Conservation (phyloP, 2,888 invertebrate species). For the Troglohyphantes excavatus region DNA sequence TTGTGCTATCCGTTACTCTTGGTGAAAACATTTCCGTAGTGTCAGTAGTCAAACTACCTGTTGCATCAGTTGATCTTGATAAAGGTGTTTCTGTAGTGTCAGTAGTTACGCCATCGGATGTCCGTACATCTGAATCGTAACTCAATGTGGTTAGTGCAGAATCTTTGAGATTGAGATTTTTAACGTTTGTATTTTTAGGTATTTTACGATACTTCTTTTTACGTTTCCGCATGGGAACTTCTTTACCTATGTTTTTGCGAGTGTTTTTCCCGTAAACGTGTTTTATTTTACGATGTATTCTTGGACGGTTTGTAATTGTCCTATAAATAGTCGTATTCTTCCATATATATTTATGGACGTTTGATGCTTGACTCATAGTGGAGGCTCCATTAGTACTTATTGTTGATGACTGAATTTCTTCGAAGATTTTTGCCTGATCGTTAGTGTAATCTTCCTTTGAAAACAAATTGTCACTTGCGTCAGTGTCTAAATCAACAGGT, state of each 20-base stretch:
- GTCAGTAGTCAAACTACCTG: no score
- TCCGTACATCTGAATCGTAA: no score
- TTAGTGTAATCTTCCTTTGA: background rate
- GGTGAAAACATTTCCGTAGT: no score
- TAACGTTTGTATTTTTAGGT: background rate
- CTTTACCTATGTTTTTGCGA: no score
- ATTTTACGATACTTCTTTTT: background rate
- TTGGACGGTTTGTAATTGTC: no score
- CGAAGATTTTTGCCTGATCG: background rate
- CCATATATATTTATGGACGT: no score
- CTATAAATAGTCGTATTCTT: no score
- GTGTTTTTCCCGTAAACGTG: no score
- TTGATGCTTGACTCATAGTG: background rate
- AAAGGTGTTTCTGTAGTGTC: background rate
- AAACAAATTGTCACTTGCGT: background rate
- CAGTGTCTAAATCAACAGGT: background rate
- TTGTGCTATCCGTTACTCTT: background rate
- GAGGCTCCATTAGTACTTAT: background rate
- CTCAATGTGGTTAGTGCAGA: background rate
- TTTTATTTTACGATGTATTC: no score
- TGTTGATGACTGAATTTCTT: background rate
- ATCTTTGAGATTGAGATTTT: background rate
- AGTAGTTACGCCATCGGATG: background rate
- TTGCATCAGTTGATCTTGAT: no score
- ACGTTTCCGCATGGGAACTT: background rate